Evolutionary conservation across 2,113 vertebrate species (phyloP), one percentile per base, ranked within the genome.

Genomic region (Vulpes lagopus): DNA sequence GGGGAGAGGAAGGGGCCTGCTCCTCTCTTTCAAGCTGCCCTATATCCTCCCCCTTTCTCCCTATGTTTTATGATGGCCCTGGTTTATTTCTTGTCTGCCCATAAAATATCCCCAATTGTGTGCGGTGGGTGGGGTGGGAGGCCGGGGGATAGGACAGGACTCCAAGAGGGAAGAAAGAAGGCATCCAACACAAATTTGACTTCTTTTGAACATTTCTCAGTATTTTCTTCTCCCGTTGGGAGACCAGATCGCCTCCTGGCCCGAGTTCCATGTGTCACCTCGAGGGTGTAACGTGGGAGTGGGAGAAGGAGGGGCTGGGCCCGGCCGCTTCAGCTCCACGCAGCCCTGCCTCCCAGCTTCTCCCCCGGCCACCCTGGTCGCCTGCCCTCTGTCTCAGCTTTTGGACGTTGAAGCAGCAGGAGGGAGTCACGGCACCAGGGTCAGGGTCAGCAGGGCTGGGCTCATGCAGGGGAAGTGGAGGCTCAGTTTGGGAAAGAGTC

Each of bases 241-340:
- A 89, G 9, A 67, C 23, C 9, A 55, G 69, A 71, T 73, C 35
- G 15, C 32, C 43, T 38, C 2, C 49, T 43, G 35, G 57, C 27
- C 19, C n/a, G 0, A 51, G 64, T 59, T 51, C 35, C 6, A 17
- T 74, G 64, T 43, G 30, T n/a, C 17, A 8, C 30, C 17, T 38
- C 1, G 55, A 22, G 14, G 79, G 0, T 64, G 49, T 86, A 32
- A 55, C 1, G 0, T 6, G 20, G 20, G 15, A 62, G 65, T 0
- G 59, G n/a, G 23, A 81, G 73, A 57, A 73, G 32, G 65, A 89
- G 85, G 84, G 14, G 30, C 25, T 6, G 38, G 12, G 53, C 32
- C n/a, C 32, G 1, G 12, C 59, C 27, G 86, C 5, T 8, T 22
- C 32, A 12, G 3, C n/a, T 5, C 1, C 14, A 32, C 10, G 2